Conservation (phyloP, 2,888 invertebrate genomes). For the Melipona beecheii region DNA sequence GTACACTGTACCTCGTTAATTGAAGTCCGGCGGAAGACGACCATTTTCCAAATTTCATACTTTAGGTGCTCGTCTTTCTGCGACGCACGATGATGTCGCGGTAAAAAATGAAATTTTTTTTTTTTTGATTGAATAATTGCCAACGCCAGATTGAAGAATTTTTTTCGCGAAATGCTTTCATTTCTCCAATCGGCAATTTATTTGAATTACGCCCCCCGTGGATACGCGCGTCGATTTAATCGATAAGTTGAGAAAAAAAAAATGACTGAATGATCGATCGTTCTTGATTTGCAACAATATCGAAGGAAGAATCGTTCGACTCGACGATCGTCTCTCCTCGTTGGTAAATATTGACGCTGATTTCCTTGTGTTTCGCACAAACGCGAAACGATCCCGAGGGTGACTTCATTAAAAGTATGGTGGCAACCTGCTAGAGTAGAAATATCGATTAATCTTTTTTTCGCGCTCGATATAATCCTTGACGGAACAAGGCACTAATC, state of each 20-base stretch:
- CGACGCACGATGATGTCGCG: slow-evolving; percentile 17
- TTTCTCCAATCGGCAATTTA: neutral
- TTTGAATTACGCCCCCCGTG: neutral
- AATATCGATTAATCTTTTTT: slow-evolving; percentile 78
- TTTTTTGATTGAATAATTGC: slow-evolving; percentile 28
- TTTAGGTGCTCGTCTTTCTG: slow-evolving; percentile 44
- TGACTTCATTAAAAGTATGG: slow-evolving; percentile 78
- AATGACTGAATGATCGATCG: neutral
- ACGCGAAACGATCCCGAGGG: slow-evolving; percentile 21
- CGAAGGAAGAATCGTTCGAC: neutral
- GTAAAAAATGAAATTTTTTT: slow-evolving; percentile 35
- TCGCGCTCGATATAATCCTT: slow-evolving; percentile 83
- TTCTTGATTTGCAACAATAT: neutral
- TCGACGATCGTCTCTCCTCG: too few species aligned
- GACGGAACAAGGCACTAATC: slow-evolving; percentile 81
- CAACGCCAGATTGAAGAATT: slow-evolving; percentile 3
- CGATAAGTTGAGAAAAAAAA: neutral
- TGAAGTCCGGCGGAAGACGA: slow-evolving; percentile 68
- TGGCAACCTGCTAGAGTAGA: slow-evolving; percentile 66
- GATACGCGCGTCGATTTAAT: neutral
- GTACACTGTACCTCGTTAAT: slow-evolving; percentile 62
- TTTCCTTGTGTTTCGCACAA: slow-evolving; percentile 11
- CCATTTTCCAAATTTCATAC: slow-evolving; percentile 69
- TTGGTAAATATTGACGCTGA: slow-evolving; percentile 25
- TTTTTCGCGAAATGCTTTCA: neutral